These are phyloP conservation scores for Adelognathus sp. DNA, from an alignment of 2,888 invertebrate genomes.

Conservation along the genomic window DNA sequence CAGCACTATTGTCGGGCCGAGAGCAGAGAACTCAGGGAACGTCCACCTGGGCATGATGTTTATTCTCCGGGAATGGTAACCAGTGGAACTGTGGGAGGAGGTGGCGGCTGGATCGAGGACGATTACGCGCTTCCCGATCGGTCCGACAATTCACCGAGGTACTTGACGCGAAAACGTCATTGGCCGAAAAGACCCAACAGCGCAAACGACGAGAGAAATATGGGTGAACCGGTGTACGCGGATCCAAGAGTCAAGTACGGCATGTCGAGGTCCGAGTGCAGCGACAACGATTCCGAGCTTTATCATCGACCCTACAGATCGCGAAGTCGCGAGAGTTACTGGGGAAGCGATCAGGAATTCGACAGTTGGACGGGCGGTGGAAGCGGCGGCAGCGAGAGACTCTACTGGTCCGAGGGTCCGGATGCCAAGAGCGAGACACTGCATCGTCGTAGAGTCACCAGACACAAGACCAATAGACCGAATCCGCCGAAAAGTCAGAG, in stretches of 20 bases:
- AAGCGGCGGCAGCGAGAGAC: conserved; percentile 68
- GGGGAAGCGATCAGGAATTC: conserved; percentile 79
- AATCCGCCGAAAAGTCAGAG: conserved; percentile 78
- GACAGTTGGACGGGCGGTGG: conserved; percentile 71
- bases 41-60: conserved; percentile 62
- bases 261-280: conserved; percentile 79
- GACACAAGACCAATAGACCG: conserved; percentile 72
- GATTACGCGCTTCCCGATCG: conserved; percentile 74
- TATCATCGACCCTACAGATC: conserved; percentile 77
- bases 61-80: conserved; percentile 71
- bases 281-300: conserved; percentile 77
- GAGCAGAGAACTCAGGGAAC: conserved; percentile 64
- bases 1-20: conserved; percentile 74
- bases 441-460: conserved; percentile 76
- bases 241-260: conserved; percentile 75
- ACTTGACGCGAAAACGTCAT: conserved; percentile 73
- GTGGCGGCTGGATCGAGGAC: conserved; percentile 68
- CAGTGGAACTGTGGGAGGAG: not conserved
- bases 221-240: conserved; percentile 71
- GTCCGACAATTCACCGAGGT: conserved; percentile 76
- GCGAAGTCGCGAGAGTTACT: conserved; percentile 78
- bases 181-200: conserved; percentile 79
- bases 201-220: conserved; percentile 77
- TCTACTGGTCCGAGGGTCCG: conserved; percentile 78
- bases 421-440: conserved; percentile 75